These are phyloP conservation scores for Drosophila lacteicornis DNA, from an alignment of 1,140 invertebrate species.

Conservation along the genomic window DNA sequence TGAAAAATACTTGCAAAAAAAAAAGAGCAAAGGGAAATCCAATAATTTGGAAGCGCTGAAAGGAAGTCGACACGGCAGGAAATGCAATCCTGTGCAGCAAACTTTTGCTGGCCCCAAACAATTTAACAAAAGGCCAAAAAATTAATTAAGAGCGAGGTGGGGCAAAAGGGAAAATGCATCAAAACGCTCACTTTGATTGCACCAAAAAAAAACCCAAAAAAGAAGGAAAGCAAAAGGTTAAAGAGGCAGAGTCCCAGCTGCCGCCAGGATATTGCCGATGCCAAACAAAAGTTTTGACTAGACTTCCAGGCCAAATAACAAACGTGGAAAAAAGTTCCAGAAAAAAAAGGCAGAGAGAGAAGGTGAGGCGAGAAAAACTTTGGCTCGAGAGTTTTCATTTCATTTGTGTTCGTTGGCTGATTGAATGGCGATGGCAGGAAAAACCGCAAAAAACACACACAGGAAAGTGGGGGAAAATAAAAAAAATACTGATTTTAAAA, in stretches of 20 bases:
- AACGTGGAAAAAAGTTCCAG: constrained; percentile 11
- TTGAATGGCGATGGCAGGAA: constrained; percentile 69
- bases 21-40: constrained; percentile 33
- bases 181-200: constrained; percentile 46
- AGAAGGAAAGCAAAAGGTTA: constrained; percentile 46
- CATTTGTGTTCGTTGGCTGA: constrained; percentile 55
- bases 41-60: constrained; percentile 39
- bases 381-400: constrained; percentile 70
- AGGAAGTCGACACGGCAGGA: constrained; percentile 28
- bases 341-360: neutral
- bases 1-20: constrained; percentile 51
- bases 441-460: constrained; percentile 30
- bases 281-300: constrained; percentile 78
- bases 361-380: constrained; percentile 42
- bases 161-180: constrained; percentile 34
- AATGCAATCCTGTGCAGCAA: constrained; percentile 36
- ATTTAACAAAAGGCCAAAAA: constrained; percentile 51
- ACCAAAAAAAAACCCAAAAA: constrained; percentile 26
- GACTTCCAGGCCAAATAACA: constrained; percentile 60
- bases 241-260: constrained; percentile 46
- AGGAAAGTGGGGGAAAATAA: constrained; percentile 2
- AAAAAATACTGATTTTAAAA: constrained; percentile 47
- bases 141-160: constrained; percentile 67
- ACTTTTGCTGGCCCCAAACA: constrained; percentile 41
- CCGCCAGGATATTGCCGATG: constrained; percentile 72